phyloP scores from a whole-genome alignment of 2,113 vertebrate genomes.

The Eolophus roseicapilla region DNA sequence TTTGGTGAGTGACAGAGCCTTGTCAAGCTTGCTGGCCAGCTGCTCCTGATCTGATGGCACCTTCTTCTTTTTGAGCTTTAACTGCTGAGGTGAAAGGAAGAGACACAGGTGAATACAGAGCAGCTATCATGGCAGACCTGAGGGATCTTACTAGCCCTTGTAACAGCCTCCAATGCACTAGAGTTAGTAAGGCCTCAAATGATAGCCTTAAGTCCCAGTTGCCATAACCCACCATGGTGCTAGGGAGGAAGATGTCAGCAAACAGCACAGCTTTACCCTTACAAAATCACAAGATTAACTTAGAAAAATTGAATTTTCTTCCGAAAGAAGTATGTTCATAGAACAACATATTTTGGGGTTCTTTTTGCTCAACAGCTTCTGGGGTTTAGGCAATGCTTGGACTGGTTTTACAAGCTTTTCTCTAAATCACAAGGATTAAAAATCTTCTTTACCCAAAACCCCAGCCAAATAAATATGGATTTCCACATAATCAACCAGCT shows the following conservation, averaged over 20 bases:
- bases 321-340: background rate
- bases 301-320: background rate
- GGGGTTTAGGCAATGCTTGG: background rate
- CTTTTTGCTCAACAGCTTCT: background rate
- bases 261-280: background rate
- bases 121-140: background rate
- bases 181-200: background rate
- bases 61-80: slow-evolving; percentile 84
- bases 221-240: background rate
- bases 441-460: background rate
- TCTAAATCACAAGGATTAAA: background rate
- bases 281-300: background rate
- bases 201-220: background rate
- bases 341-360: background rate
- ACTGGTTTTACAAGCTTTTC: slow-evolving; percentile 16
- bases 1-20: slow-evolving; percentile 91
- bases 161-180: background rate
- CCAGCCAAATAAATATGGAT: background rate
- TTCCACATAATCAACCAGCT: slow-evolving; percentile 11
- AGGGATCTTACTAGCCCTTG: background rate
- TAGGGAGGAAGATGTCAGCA: background rate
- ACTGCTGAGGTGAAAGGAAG: slow-evolving; percentile 61
- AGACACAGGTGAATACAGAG: background rate
- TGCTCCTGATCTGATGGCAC: slow-evolving; percentile 90
- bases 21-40: slow-evolving; percentile 91